Evolutionary conservation across 2,113 vertebrate genomes (phyloP).

Genomic region (Telmatochromis brichardi): DNA sequence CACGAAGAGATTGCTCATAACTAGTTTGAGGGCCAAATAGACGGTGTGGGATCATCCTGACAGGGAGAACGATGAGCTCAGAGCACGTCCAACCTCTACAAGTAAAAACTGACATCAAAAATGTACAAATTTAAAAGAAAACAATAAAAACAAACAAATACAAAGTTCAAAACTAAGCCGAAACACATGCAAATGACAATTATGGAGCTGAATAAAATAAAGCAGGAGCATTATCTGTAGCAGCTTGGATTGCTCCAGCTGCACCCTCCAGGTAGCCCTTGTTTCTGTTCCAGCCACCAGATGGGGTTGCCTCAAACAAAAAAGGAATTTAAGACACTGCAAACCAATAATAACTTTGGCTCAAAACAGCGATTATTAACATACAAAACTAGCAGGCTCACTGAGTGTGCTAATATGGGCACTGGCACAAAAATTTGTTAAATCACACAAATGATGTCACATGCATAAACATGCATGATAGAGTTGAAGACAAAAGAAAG

Average conservation of each 20-base stretch:
- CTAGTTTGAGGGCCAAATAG: not conserved
- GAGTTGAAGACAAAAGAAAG: not conserved
- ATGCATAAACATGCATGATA: not conserved
- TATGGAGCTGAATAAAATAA: not conserved
- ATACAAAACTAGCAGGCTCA: not conserved
- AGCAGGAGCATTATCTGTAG: not conserved
- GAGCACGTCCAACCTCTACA: not conserved
- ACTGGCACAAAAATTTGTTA: not conserved
- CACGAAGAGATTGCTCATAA: not conserved
- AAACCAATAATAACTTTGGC: not conserved
- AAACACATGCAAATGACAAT: not conserved
- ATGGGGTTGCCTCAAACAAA: not conserved
- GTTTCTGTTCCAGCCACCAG: not conserved
- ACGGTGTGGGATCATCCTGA: not conserved
- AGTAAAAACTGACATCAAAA: not conserved
- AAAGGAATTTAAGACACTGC: not conserved
- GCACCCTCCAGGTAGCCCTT: not conserved
- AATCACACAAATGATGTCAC: not conserved
- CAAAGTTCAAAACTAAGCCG: not conserved
- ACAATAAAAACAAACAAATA: not conserved
- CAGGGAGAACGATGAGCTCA: not conserved
- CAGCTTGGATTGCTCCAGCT: not conserved
- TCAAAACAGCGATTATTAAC: not conserved
- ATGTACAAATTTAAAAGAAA: not conserved
- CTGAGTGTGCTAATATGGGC: not conserved